Conservation (phyloP, 2,888 invertebrate species). For the Apocheima hispidaria region DNA sequence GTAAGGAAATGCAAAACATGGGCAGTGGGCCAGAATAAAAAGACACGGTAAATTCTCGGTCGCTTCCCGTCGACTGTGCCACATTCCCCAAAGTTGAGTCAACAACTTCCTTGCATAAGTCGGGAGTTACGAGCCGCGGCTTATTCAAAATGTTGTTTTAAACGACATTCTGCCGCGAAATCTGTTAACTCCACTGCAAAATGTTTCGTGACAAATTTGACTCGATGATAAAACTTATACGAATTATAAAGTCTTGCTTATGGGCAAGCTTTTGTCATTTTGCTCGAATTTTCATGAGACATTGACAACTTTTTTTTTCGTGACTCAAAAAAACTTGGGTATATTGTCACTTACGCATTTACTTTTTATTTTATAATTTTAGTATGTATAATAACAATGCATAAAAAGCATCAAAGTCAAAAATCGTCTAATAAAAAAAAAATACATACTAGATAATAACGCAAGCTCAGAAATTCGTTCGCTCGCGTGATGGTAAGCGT, state of each 20-base stretch:
- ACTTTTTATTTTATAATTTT: too few species aligned
- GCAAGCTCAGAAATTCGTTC: too few species aligned
- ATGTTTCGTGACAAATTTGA: constrained; percentile 37
- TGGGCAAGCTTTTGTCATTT: neutral
- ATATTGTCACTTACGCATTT: neutral
- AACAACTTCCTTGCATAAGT: constrained; percentile 38
- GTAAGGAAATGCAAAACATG: neutral
- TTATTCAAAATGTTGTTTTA: constrained; percentile 41
- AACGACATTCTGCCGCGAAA: constrained; percentile 42
- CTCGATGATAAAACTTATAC: constrained; percentile 30
- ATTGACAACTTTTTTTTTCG: neutral
- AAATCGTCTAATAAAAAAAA: too few species aligned
- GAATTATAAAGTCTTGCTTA: constrained; percentile 19
- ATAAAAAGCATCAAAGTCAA: too few species aligned
- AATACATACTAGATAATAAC: too few species aligned
- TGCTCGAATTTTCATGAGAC: neutral
- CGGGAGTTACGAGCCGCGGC: constrained; percentile 30
- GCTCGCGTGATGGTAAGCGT: too few species aligned
- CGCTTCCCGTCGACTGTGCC: constrained; percentile 18
- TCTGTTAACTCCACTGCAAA: constrained; percentile 44
- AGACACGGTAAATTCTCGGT: constrained; percentile 8
- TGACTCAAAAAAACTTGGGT: neutral
- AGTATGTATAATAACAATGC: too few species aligned
- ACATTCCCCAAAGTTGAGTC: constrained; percentile 31
- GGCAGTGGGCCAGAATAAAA: neutral